phyloP scores from a whole-genome alignment of 30 jellyfish, hydroid and myxozoan species.

The Mastigias papua region DNA sequence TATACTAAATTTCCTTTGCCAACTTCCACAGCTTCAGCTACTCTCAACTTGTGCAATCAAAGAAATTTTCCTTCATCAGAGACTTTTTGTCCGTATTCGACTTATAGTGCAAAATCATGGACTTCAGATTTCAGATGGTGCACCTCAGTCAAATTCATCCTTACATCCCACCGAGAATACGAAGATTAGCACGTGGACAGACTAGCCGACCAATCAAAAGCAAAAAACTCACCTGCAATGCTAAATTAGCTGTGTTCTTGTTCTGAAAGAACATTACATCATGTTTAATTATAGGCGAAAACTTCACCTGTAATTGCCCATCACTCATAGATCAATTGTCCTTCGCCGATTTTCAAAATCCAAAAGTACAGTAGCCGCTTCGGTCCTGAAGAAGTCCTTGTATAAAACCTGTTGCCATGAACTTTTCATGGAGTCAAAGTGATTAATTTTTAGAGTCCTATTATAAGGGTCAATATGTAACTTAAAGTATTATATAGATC shows the following conservation, averaged over 20 bases:
- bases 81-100: background rate
- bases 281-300: background rate
- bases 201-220: background rate
- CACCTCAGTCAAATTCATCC: background rate
- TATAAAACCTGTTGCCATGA: too few relatives aligned
- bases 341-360: too few relatives aligned
- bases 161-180: background rate
- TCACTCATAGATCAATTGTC: too few relatives aligned
- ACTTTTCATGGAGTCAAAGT: too few relatives aligned
- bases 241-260: background rate
- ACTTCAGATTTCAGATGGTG: background rate
- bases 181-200: background rate
- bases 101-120: background rate
- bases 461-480: too few relatives aligned
- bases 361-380: too few relatives aligned
- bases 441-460: too few relatives aligned
- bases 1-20: too few relatives aligned
- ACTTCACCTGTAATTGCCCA: background rate
- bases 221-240: background rate
- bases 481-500: too few relatives aligned
- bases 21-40: too few relatives aligned
- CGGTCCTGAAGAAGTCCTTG: too few relatives aligned
- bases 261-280: background rate
- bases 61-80: background rate
- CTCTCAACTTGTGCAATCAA: background rate